Percentiles rank a stretch among this genome's conserved stretches.
These are phyloP conservation scores for Ciconia stormi DNA, from an alignment of 2,113 vertebrate species.

Conservation along the genomic window DNA sequence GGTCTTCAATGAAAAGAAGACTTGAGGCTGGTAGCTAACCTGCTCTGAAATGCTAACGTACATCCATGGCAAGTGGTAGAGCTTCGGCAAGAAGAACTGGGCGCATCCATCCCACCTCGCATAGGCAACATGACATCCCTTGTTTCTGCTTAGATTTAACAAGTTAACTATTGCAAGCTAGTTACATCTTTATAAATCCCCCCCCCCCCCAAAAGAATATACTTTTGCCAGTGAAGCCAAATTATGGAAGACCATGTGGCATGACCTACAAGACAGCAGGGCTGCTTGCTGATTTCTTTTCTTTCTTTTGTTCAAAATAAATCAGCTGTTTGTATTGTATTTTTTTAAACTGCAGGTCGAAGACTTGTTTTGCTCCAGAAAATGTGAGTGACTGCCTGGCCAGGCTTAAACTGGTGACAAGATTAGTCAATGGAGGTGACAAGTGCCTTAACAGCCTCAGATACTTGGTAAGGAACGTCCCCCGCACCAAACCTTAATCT, in stretches of 20 bases:
- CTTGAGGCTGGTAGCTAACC: neutral
- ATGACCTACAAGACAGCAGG: fast-evolving
- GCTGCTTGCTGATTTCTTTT: neutral
- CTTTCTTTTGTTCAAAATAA: neutral
- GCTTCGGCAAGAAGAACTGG: neutral
- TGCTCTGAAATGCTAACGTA: neutral
- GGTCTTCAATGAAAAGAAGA: neutral
- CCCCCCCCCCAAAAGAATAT: fast-evolving
- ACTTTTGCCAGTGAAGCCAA: neutral
- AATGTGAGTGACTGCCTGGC: neutral
- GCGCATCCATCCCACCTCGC: neutral
- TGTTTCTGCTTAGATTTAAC: neutral
- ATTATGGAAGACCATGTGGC: neutral
- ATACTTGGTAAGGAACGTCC: neutral
- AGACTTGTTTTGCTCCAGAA: neutral
- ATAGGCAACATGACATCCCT: fast-evolving
- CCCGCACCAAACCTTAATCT: neutral
- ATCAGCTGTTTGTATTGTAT: neutral
- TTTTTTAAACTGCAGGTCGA: neutral
- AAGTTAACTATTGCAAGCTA: neutral
- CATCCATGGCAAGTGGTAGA: fast-evolving
- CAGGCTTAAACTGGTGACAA: neutral
- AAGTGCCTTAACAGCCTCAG: neutral
- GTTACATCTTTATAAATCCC: neutral
- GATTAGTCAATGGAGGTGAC: neutral